Evolutionary conservation across 2,113 vertebrate genomes (phyloP).

Genomic region (Pelvicachromis taeniatus): DNA sequence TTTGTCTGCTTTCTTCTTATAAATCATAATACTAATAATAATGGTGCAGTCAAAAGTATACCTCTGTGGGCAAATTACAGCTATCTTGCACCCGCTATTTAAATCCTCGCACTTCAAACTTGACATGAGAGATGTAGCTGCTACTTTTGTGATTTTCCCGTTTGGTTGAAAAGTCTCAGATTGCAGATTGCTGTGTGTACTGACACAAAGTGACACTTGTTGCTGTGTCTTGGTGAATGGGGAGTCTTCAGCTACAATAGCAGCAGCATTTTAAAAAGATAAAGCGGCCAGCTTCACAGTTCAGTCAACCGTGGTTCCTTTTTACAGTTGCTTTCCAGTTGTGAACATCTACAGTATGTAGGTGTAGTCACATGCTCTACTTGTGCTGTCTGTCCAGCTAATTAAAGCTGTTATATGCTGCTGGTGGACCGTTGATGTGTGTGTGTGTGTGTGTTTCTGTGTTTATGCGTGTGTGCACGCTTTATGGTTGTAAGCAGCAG

Average conservation of each 20-base stretch:
- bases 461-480: neutral
- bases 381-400: slow-evolving; percentile 16
- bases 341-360: neutral
- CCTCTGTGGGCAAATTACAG: neutral
- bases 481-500: slow-evolving; percentile 58
- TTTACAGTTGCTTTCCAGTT: neutral
- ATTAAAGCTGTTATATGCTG: slow-evolving; percentile 35
- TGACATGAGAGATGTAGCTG: neutral
- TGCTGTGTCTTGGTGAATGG: neutral
- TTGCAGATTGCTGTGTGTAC: neutral
- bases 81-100: neutral
- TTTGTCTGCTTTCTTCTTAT: neutral
- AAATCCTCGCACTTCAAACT: neutral
- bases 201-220: neutral
- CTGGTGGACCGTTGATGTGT: slow-evolving; percentile 5
- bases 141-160: neutral
- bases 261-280: neutral
- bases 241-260: neutral
- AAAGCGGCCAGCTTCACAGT: neutral
- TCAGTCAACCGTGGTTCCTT: too few species aligned
- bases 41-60: neutral
- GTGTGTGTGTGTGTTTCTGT: neutral
- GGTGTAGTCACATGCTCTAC: neutral
- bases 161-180: neutral
- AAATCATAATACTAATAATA: neutral